Evolutionary conservation across 2,113 vertebrate species (phyloP).

Genomic region (Rhabdomys dilectus): DNA sequence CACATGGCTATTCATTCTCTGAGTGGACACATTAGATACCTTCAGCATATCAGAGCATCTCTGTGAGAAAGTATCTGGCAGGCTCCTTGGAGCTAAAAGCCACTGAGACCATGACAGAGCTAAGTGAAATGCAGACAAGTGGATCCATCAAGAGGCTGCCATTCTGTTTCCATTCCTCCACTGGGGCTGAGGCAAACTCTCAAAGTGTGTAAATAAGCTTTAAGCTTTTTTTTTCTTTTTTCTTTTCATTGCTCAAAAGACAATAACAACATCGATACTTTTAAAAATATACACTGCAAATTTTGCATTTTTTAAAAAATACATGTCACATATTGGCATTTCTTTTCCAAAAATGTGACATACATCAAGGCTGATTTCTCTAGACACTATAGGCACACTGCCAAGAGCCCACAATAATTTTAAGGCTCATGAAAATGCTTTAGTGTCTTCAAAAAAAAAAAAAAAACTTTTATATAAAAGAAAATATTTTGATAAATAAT

Average conservation of each 20-base stretch:
- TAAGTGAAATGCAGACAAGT: not conserved
- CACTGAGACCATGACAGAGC: not conserved
- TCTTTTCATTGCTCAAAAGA: not conserved
- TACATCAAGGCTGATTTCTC: not conserved
- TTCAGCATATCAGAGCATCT: not conserved
- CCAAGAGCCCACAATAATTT: not conserved
- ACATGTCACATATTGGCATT: not conserved
- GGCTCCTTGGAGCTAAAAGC: not conserved
- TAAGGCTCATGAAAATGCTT: not conserved
- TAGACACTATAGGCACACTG: not conserved
- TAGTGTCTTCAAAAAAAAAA: not conserved
- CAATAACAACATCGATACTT: not conserved
- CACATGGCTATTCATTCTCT: not conserved
- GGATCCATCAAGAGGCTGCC: not conserved
- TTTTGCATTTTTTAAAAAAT: not conserved
- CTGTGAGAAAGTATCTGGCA: not conserved
- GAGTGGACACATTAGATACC: not conserved
- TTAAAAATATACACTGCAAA: not conserved
- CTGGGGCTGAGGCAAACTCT: conserved; percentile 6
- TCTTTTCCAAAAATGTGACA: not conserved
- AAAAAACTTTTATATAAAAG: not conserved
- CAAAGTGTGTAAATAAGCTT: conserved; percentile 6
- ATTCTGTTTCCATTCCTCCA: not conserved
- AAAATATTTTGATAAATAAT: not conserved
- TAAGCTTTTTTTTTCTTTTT: not conserved